Evolutionary conservation across 2,888 invertebrate genomes (phyloP).

Genomic region (Drosophila austrosaltans): DNA sequence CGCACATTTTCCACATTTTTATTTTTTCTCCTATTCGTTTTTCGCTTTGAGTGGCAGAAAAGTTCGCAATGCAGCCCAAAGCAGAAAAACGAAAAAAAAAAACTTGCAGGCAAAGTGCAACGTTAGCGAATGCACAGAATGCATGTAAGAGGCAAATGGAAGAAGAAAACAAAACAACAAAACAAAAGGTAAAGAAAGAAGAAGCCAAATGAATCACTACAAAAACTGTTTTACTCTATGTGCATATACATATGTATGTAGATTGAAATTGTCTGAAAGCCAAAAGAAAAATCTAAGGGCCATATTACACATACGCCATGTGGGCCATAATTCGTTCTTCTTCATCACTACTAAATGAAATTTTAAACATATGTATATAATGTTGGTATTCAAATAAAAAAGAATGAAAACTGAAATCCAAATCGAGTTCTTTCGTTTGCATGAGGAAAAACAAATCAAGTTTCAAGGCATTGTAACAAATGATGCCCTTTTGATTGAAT

Average conservation of each 20-base stretch:
- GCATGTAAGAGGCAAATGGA: constrained; percentile 7
- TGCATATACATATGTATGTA: constrained; percentile 15
- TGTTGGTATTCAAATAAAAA: no score
- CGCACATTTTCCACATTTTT: constrained; percentile 46
- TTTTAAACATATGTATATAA: no score
- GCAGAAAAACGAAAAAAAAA: constrained; percentile 7
- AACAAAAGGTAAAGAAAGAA: constrained; percentile 32
- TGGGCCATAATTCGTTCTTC: constrained; percentile 1
- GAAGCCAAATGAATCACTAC: constrained; percentile 58
- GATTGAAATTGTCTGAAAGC: constrained; percentile 2
- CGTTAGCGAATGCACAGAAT: constrained; percentile 29
- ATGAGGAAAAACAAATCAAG: no score
- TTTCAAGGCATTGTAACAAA: no score
- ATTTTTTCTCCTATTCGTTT: constrained; percentile 33
- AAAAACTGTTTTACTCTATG: constrained; percentile 40
- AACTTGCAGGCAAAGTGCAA: constrained; percentile 50
- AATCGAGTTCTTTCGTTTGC: no score
- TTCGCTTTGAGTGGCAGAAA: constrained; percentile 58
- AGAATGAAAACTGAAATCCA: no score
- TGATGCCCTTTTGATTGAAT: no score
- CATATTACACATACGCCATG: constrained; percentile 63
- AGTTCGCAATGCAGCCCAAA: constrained; percentile 44
- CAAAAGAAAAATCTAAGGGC: not conserved
- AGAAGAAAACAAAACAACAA: constrained; percentile 20
- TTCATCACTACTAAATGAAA: not conserved